Base-by-base conservation (phyloP, 2,888 invertebrate genomes). In the Poecilobothrus nobilitatus region DNA sequence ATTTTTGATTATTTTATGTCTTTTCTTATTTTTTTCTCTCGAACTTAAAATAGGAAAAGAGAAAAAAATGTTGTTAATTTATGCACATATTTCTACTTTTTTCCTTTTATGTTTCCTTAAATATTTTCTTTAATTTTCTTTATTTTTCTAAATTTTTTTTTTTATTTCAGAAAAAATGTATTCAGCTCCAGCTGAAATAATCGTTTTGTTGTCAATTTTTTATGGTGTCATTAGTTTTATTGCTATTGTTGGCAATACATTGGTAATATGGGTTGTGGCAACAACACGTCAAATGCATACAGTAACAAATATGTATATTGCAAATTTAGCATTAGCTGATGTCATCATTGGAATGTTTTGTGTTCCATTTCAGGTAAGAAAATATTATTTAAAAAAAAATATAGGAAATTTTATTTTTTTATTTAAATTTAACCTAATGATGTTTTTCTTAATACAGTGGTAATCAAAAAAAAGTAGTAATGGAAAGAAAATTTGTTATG, bases 251-350 rank as follows among this genome's bases (percentile, higher is more conserved):
- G 94, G 94, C 1, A 94, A 94, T 80, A 86, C 88, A 34, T 84
- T 92, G n/a, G 93, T 94, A 21, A 91, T 94, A 81, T 90, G 91
- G 88, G 89, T 93, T 69, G 91, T 94, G 33, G 87, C 88, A 61
- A 91, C 91, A 18, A 91, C 89, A 68, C 83, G 87, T 44, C 85
- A 89, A 72, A 92, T 92, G 92, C 88, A 91, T 75, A 92, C 90
- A 71, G 91, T 90, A 73, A 94, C 93, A 65, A 93, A 93, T 80
- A 90, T 90, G 81, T 93, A 91, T 81, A 92, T 94, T 74, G 90
- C 91, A 20, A 94, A 94, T 82, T 83, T 94, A 78, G 93, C 94
- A 2, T 83, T 91, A 73, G 92, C 93, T 27, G 94, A 94, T 79
- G 91, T 94, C 76, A 89, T 92, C 72, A 92, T 94, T 77, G 93